A percentile compares a stretch with the other conserved stretches of the same genome.
phyloP scores from a whole-genome alignment of 92 coral and sea anemone genomes.

The Paragorgia papillata region DNA sequence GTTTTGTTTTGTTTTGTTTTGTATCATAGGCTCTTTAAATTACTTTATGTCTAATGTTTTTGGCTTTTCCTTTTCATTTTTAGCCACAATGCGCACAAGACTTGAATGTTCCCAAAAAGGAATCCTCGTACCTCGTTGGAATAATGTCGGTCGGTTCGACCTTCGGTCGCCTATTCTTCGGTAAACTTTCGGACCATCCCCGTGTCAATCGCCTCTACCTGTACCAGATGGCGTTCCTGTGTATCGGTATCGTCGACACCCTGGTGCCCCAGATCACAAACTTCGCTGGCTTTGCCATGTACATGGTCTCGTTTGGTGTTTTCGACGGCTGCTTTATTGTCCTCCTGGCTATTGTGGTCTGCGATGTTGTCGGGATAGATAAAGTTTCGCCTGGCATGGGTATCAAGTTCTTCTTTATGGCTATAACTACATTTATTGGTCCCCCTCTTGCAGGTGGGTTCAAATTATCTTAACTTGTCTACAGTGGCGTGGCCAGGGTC shows the following conservation, averaged over 20 bases:
- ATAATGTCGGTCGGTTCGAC: conserved; percentile 97
- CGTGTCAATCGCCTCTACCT: conserved; percentile 88
- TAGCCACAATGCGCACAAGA: conserved; percentile 91
- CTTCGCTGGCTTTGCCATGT: conserved; percentile 78
- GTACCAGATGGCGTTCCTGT: conserved; percentile 81
- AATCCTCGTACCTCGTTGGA: conserved; percentile 86
- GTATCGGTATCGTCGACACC: conserved; percentile 81
- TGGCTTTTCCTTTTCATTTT: conserved; percentile 8
- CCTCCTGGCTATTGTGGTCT: conserved; percentile 81
- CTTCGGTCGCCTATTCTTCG: conserved; percentile 95
- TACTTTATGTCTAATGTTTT: too few relatives aligned
- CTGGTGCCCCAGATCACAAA: conserved; percentile 78
- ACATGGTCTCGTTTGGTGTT: conserved; percentile 92
- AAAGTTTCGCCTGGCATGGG: conserved; percentile 96
- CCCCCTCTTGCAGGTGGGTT: conserved; percentile 90
- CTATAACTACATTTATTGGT: conserved; percentile 86
- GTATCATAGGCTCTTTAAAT: too few relatives aligned
- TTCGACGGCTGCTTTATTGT: conserved; percentile 95
- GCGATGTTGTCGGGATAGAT: conserved; percentile 87
- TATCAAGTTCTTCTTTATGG: conserved; percentile 93
- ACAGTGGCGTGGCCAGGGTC: neutral
- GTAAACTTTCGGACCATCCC: conserved; percentile 93
- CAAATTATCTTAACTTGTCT: neutral
- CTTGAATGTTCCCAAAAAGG: conserved; percentile 68
- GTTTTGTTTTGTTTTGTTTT: too few relatives aligned